phyloP scores from a whole-genome alignment of 37 sponge, comb jelly and placozoan genomes.

The Eunapius fragilis region DNA sequence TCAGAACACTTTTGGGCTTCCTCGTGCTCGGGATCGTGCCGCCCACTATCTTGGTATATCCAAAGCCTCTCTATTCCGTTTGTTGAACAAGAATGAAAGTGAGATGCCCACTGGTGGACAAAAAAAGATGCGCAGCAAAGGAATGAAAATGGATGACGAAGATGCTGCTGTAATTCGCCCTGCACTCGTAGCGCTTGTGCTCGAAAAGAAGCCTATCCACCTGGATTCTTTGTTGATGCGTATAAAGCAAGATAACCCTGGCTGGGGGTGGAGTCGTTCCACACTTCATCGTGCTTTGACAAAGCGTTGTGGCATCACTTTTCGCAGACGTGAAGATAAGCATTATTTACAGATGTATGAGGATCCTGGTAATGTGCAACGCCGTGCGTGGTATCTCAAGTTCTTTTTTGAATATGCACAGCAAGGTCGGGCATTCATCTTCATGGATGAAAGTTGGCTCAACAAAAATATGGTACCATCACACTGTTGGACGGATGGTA shows the following conservation, averaged over 20 bases:
- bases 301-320: background rate
- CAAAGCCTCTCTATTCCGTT: no score
- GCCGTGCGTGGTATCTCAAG: background rate
- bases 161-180: background rate
- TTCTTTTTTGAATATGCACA: background rate
- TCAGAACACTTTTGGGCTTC: background rate
- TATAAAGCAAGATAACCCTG: background rate
- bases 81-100: background rate
- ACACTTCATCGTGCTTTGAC: background rate
- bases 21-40: background rate
- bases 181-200: background rate
- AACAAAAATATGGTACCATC: background rate
- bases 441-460: background rate
- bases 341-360: background rate
- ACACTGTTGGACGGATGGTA: background rate
- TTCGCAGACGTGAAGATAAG: background rate
- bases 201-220: background rate
- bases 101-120: background rate
- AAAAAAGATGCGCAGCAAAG: background rate
- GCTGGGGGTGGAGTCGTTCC: background rate
- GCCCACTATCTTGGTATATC: background rate
- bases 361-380: background rate
- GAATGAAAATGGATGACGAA: background rate
- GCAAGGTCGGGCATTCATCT: background rate
- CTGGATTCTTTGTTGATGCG: background rate